Conservation (phyloP, 2,797 vertebrate genomes). For the Acanthiza pusilla region DNA sequence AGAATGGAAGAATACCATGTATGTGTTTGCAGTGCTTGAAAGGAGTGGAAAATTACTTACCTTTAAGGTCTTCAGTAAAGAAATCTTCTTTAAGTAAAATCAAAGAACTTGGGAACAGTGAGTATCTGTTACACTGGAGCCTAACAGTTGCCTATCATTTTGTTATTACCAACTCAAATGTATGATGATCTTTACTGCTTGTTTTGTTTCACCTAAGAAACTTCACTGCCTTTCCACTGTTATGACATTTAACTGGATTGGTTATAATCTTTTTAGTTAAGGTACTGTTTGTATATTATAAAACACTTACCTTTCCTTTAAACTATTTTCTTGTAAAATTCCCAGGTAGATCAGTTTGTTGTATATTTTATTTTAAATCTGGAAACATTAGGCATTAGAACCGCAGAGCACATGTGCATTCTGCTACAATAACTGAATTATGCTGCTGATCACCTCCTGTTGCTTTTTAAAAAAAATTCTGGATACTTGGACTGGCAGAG, state of each 20-base stretch:
- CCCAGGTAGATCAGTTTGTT: background rate
- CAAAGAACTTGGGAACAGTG: background rate
- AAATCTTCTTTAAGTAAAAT: background rate
- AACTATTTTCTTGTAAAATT: background rate
- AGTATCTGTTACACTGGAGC: background rate
- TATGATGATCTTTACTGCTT: background rate
- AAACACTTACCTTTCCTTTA: slow-evolving; percentile 2
- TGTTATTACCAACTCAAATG: background rate
- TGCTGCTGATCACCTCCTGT: background rate
- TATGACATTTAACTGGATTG: background rate
- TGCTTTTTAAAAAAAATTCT: background rate
- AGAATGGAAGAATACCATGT: background rate
- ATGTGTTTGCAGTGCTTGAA: background rate
- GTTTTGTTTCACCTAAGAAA: background rate
- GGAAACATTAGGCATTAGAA: background rate
- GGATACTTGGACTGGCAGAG: background rate
- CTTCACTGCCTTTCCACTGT: background rate
- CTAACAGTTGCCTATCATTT: background rate
- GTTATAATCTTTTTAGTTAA: background rate
- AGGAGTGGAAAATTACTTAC: background rate
- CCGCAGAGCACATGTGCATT: background rate
- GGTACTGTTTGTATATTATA: background rate
- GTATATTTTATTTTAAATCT: background rate
- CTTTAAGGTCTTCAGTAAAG: background rate
- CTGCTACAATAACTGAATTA: background rate